Conservation (phyloP, 2,797 vertebrate genomes). For the Acipenser ruthenus region DNA sequence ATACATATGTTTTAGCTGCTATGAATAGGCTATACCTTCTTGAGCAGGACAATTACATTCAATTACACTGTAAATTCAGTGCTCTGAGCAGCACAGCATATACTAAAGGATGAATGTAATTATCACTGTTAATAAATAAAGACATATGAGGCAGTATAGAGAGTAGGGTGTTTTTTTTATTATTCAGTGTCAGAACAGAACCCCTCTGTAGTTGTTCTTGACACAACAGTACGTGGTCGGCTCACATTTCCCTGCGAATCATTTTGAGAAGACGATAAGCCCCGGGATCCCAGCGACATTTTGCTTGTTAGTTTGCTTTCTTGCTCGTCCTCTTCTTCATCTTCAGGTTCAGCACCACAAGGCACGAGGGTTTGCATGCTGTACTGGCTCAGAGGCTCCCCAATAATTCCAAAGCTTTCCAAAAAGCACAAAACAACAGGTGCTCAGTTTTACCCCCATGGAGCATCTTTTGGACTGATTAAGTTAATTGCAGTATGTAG, state of each 20-base stretch:
- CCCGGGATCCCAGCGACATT: conserved; percentile 21
- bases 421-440: neutral
- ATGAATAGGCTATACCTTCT: too few species aligned
- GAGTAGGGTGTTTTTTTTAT: neutral
- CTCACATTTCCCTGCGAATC: conserved; percentile 14
- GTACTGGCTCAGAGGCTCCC: conserved; percentile 50
- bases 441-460: neutral
- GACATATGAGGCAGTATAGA: too few species aligned
- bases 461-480: too few species aligned
- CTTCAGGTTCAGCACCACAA: conserved; percentile 26
- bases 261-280: conserved; percentile 7
- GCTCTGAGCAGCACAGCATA: too few species aligned
- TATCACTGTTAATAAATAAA: too few species aligned
- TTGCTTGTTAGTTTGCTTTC: neutral
- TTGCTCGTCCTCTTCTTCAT: conserved; percentile 12
- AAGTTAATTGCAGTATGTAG: too few species aligned
- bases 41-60: too few species aligned
- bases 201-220: conserved; percentile 32
- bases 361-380: conserved; percentile 44
- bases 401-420: conserved; percentile 59
- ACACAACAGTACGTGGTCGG: conserved; percentile 18
- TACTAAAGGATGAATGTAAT: too few species aligned
- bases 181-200: conserved; percentile 29
- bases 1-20: too few species aligned
- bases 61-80: too few species aligned